A percentile compares a stretch with the other conserved stretches of the same genome.
These are phyloP conservation scores for Sitta carolinensis DNA, from an alignment of 2,797 vertebrate species.

Conservation along the genomic window DNA sequence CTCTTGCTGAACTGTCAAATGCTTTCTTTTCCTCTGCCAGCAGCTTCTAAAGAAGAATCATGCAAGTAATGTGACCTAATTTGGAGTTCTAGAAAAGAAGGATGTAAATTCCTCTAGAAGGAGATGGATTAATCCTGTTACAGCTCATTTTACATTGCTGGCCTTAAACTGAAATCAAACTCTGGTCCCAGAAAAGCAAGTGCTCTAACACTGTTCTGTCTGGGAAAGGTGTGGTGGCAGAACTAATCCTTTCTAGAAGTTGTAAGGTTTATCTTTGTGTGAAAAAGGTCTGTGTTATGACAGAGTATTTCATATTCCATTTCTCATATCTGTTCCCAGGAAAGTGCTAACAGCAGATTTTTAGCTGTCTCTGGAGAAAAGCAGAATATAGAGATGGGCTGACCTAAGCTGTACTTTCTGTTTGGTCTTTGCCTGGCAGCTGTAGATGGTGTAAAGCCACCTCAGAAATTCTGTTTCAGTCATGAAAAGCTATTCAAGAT, in stretches of 20 bases:
- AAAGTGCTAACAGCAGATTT: not conserved
- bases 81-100: constrained; percentile 44
- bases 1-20: constrained; percentile 21
- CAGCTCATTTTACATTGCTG: constrained; percentile 48
- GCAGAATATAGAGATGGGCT: not conserved
- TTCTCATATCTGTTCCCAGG: not conserved
- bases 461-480: not conserved
- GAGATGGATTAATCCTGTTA: constrained; percentile 30
- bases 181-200: constrained; percentile 48
- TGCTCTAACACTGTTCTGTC: not conserved
- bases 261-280: not conserved
- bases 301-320: not conserved
- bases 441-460: not conserved
- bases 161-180: constrained; percentile 35
- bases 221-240: not conserved
- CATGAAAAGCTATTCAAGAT: not conserved
- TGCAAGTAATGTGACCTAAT: not conserved
- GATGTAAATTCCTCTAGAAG: constrained; percentile 37
- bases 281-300: not conserved
- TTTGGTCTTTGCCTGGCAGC: not conserved
- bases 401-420: constrained; percentile 1
- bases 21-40: constrained; percentile 10
- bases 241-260: not conserved
- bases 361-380: not conserved
- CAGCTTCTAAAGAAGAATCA: constrained; percentile 4